Percentiles rank a stretch among this genome's conserved stretches.
Conservation (phyloP, 2,797 vertebrate species). For the Chelon labrosus region DNA sequence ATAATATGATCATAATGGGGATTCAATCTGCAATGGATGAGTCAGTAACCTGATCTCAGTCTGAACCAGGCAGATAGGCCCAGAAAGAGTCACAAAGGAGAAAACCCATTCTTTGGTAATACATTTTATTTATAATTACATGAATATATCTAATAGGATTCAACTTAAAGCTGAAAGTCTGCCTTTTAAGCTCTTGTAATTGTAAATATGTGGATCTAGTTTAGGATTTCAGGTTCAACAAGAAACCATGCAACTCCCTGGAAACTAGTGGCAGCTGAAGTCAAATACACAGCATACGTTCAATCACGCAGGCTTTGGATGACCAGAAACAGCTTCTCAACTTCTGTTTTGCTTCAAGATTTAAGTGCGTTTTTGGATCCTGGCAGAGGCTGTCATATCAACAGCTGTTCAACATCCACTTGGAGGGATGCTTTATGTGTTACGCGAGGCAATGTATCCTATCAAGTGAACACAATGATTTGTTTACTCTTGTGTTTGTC, state of each 20-base stretch:
- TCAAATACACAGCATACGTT: background rate
- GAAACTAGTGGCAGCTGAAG: background rate
- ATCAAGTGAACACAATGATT: constrained; percentile 8
- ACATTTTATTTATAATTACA: too few species aligned
- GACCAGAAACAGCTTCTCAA: background rate
- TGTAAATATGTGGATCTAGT: too few species aligned
- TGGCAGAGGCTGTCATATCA: constrained; percentile 14
- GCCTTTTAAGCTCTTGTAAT: too few species aligned
- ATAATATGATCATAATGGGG: too few species aligned
- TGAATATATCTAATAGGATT: too few species aligned
- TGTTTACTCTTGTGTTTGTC: constrained; percentile 26
- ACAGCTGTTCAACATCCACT: constrained; percentile 27
- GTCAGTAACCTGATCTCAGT: too few species aligned
- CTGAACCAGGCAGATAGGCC: too few species aligned
- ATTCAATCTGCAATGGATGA: too few species aligned
- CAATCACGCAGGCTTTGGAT: background rate
- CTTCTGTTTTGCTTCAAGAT: constrained; percentile 7
- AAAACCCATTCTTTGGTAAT: too few species aligned
- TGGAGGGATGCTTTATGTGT: background rate
- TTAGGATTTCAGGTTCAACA: background rate
- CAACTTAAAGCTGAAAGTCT: too few species aligned
- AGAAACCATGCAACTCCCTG: background rate
- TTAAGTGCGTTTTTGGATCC: background rate
- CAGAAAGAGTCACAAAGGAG: too few species aligned
- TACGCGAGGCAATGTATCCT: constrained; percentile 3